A percentile compares a stretch with the other conserved stretches of the same genome.
Conservation (phyloP, 2,797 vertebrate species). For the Tadarida brasiliensis region DNA sequence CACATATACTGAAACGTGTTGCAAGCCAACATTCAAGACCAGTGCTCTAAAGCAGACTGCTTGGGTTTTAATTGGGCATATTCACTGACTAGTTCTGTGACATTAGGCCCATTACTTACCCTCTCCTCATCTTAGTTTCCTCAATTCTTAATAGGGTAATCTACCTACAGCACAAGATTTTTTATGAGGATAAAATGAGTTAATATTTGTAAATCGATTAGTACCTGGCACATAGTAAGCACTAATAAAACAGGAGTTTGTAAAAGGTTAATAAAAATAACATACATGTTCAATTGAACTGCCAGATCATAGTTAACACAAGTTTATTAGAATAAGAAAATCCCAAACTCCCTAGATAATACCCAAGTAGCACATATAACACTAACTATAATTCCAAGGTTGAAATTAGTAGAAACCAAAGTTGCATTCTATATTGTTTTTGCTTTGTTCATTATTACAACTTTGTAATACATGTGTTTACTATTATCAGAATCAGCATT, state of each 20-base stretch:
- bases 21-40: background rate
- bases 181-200: background rate
- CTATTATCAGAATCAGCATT: background rate
- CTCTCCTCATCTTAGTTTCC: background rate
- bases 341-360: background rate
- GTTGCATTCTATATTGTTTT: background rate
- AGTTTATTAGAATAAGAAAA: background rate
- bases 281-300: background rate
- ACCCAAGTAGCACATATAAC: background rate
- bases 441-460: background rate
- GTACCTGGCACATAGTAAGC: background rate
- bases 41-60: background rate
- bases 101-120: background rate
- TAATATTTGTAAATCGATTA: constrained; percentile 13
- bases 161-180: background rate
- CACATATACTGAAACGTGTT: background rate
- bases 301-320: background rate
- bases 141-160: background rate
- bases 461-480: constrained; percentile 18
- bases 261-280: background rate
- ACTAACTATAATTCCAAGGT: background rate
- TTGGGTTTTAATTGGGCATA: background rate
- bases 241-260: background rate
- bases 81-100: background rate
- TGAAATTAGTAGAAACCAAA: constrained; percentile 2